Conservation (phyloP, 35 echinoderm and acorn worm genomes). For the Lytechinus variegatus region DNA sequence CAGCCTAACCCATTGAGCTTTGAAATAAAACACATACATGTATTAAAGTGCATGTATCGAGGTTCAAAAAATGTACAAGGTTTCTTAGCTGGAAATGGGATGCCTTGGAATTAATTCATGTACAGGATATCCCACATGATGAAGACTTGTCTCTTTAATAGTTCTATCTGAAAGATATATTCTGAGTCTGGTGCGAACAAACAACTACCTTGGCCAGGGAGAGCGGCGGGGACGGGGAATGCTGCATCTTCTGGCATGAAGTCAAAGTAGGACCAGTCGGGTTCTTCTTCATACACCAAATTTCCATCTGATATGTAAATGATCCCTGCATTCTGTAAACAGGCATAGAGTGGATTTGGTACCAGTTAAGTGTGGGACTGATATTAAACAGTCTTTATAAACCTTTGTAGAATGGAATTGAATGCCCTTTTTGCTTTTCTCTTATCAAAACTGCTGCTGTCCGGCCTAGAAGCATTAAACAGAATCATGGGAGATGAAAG, state of each 20-base stretch:
- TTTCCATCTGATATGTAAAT: conserved; percentile 21
- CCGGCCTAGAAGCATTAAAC: not conserved
- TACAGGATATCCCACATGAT: not conserved
- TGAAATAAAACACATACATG: too few relatives aligned
- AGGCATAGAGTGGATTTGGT: not conserved
- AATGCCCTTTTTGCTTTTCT: not conserved
- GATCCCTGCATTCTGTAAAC: conserved; percentile 2
- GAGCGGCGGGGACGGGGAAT: not conserved
- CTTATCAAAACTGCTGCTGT: not conserved
- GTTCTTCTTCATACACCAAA: not conserved
- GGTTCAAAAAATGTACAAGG: too few relatives aligned
- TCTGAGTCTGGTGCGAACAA: not conserved
- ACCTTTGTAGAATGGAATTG: too few relatives aligned
- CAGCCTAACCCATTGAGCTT: too few relatives aligned
- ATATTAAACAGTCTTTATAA: too few relatives aligned
- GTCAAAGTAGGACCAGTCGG: not conserved
- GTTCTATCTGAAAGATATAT: not conserved
- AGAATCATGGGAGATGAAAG: not conserved
- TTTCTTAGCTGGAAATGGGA: not conserved
- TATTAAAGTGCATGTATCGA: too few relatives aligned
- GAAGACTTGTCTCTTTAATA: not conserved
- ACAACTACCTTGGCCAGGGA: not conserved
- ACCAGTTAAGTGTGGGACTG: too few relatives aligned
- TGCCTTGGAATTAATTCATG: not conserved
- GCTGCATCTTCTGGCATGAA: not conserved